Conservation (phyloP, 2,797 vertebrate species). For the Mus caroli region DNA sequence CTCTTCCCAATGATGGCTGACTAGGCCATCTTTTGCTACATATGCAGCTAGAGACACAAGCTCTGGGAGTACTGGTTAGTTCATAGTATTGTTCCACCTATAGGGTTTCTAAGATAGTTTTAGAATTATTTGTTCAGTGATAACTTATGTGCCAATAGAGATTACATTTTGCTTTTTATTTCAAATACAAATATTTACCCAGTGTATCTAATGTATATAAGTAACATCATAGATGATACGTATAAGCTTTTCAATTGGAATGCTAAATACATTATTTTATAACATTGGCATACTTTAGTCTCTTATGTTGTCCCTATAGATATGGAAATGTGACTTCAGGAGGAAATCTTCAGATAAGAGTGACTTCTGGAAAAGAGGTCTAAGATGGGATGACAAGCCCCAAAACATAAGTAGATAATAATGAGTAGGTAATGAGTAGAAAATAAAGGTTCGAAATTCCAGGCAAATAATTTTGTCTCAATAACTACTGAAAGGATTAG, state of each 20-base stretch:
- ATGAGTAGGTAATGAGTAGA: background rate
- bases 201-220: background rate
- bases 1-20: no score
- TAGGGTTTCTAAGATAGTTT: slow-evolving; percentile 28
- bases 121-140: slow-evolving; percentile 8
- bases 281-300: background rate
- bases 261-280: background rate
- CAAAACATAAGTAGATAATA: background rate
- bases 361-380: background rate
- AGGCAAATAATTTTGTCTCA: background rate
- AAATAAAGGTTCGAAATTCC: background rate
- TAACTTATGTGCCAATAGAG: background rate
- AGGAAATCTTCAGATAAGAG: background rate
- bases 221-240: background rate
- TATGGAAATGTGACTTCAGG: background rate
- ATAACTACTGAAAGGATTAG: background rate
- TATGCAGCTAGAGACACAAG: no score
- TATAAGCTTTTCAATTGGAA: slow-evolving; percentile 14
- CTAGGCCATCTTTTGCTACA: no score
- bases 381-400: background rate
- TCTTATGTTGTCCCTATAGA: background rate
- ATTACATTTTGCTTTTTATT: background rate
- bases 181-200: slow-evolving; percentile 1
- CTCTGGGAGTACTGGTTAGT: no score
- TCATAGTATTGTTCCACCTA: no score